Conservation (phyloP, 2,797 vertebrate species). For the Pogonophryne albipinna region DNA sequence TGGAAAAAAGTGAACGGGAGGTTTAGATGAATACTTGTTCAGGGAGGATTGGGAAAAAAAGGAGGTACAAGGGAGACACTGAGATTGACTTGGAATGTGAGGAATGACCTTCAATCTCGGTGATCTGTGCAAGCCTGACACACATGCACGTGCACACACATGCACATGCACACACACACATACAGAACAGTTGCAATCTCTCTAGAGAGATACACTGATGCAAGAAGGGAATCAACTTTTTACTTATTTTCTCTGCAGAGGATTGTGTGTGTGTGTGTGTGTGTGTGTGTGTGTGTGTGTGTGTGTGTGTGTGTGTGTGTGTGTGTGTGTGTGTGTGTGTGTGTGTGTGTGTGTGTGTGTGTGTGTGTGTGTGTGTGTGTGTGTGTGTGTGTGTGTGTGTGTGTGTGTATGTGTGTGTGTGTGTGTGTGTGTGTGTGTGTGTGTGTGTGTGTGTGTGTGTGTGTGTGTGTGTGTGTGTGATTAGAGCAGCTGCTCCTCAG, state of each 20-base stretch:
- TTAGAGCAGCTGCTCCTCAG: constrained; percentile 48
- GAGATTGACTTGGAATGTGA: constrained; percentile 60
- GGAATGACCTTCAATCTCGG: constrained; percentile 53
- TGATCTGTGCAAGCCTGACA: constrained; percentile 25
- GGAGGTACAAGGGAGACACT: constrained; percentile 19
- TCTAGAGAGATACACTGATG: neutral
- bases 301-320: neutral
- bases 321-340: too few relatives aligned
- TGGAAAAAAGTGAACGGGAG: neutral
- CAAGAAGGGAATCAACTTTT: constrained; percentile 18
- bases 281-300: constrained; percentile 16
- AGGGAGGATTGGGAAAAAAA: constrained; percentile 15
- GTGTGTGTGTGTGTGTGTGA: constrained; percentile 12
- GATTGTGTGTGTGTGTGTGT: neutral
- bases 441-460: constrained; percentile 13
- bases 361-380: constrained; percentile 19
- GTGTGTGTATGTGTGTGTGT: constrained; percentile 4
- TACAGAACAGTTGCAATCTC: neutral
- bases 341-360: neutral
- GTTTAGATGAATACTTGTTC: neutral
- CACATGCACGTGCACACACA: constrained; percentile 22
- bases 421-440: constrained; percentile 3
- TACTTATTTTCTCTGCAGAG: neutral
- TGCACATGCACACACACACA: constrained; percentile 14
- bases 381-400: constrained; percentile 6